phyloP scores from a whole-genome alignment of 1,140 invertebrate species.

The Drosophila rufa region DNA sequence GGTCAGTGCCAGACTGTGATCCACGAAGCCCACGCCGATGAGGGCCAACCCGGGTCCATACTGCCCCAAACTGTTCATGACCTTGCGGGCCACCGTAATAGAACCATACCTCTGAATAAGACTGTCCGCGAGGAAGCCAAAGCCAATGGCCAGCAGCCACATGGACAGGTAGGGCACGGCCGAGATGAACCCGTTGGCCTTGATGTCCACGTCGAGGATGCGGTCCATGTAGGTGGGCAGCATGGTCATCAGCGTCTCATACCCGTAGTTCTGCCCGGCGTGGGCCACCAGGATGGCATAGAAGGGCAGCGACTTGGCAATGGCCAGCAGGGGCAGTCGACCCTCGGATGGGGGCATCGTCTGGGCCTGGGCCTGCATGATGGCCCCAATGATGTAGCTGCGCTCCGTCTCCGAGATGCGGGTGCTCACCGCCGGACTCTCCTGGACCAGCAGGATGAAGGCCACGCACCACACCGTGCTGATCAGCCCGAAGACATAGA shows the following conservation, averaged over 20 bases:
- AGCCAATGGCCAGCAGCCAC: slow-evolving; percentile 93
- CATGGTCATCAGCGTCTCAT: slow-evolving; percentile 97
- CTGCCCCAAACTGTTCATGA: slow-evolving; percentile 92
- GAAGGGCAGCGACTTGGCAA: slow-evolving; percentile 93
- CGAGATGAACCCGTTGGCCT: slow-evolving; percentile 93
- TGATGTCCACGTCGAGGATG: slow-evolving; percentile 90
- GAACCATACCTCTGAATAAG: neutral
- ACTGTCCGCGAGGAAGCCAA: slow-evolving; percentile 90
- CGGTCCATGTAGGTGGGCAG: slow-evolving; percentile 98
- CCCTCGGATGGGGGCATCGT: slow-evolving; percentile 58
- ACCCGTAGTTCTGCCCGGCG: slow-evolving; percentile 94
- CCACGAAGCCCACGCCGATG: slow-evolving; percentile 73
- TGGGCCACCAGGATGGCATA: slow-evolving; percentile 94
- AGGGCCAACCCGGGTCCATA: slow-evolving; percentile 91
- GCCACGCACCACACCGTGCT: slow-evolving; percentile 94
- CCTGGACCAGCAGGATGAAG: slow-evolving; percentile 91
- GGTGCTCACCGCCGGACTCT: slow-evolving; percentile 94
- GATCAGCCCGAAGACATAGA: slow-evolving; percentile 93
- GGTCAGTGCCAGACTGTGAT: slow-evolving; percentile 89
- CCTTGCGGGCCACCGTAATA: slow-evolving; percentile 88
- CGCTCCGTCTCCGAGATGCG: slow-evolving; percentile 92
- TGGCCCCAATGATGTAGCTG: slow-evolving; percentile 27
- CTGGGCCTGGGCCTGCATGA: slow-evolving; percentile 15
- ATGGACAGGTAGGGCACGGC: slow-evolving; percentile 93
- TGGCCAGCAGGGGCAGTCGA: slow-evolving; percentile 92